Evolutionary conservation across 2,113 vertebrate species (phyloP), one percentile per base, ranked within the genome.

Genomic region (Hemiprocne comata): DNA sequence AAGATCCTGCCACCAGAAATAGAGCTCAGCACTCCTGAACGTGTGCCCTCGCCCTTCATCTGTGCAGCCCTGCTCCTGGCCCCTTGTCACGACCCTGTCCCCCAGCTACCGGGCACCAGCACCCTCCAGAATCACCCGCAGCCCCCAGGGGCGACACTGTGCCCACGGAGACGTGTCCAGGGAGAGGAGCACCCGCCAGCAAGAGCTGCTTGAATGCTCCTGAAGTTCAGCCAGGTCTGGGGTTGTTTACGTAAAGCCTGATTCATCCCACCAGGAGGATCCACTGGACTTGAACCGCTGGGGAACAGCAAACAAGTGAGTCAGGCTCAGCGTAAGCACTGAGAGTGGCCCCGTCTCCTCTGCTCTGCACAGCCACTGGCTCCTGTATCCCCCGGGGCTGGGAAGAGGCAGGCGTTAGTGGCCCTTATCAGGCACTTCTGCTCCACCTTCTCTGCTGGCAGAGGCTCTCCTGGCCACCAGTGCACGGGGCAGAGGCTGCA

Each of bases 271-370:
- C 65, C 81, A 54, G 83, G 89, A 94, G 84, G 77, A 83, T 94
- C 94, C 66, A 51, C 44, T 92, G 95, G 93, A 7, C 66, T 87
- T 90, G 93, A 95, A 89, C 92, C 5, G 0, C 89, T 46, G 71
- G 87, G 57, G 65, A 58, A 82, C 92, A 77, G 64, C 87, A 97
- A 95, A 95, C 84, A 65, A 88, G 87, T 93, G 97, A 97, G 91
- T 97, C 97, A 96, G 86, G 95, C 84, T 92, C 48, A 7, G 85
- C 65, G 48, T 90, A 81, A 94, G 88, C 8, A 5, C 28, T 11
- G 81, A 88, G 85, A 57, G 75, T 17, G 60, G 67, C 70, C 55
- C 67, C 13, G 33, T 65, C 85, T 23, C 17, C 65, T 80, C 86
- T 1, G 3, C 33, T 70, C 55, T 65, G 28, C 40, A 3, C 1